Evolutionary conservation across 1,140 invertebrate genomes (phyloP), one percentile per base, ranked within the genome.

Genomic region (Lethrus apterus): DNA sequence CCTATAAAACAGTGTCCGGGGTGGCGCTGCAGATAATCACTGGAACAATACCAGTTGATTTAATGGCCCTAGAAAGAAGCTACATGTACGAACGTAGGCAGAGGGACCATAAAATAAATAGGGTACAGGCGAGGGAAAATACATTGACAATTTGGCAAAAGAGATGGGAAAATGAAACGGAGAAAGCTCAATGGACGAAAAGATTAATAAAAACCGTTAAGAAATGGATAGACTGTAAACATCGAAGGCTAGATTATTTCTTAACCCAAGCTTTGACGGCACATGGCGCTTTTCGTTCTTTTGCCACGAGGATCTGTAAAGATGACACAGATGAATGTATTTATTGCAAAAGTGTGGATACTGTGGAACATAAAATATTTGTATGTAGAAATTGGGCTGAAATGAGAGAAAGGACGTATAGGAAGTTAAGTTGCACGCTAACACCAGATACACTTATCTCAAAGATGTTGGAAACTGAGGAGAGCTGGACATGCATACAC

Each of bases 111-210:
- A 17, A 5, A 15, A 50, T 7, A 15, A 3, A n/a, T 23, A 19
- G 23, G 2, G 3, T 2, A 7, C 2, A 2, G 10, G 10, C 23
- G 8, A 23, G 10, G 20, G 21, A 41, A 48, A 30, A 20, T n/a
- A 42, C 21, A 8, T 17, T 48, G 18, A 17, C 13, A 13, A 29
- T 36, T 9, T 52, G 50, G 41, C 50, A 48, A 30, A 19, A 31
- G 9, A 41, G 32, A 38, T 52, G 50, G 41, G 17, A 38, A 15
- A 23, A 7, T 9, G n/a, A 33, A 17, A 43, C 3, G 13, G 17
- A 4, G 5, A 52, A 34, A 13, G 45, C 31, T 4, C 18, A 31
- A 23, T 52, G 40, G 50, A 52, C 50, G 2, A 52, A 40, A 34
- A 30, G 18, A 30, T 18, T 48, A 4, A 52, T 48, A 15, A 19